Percentiles rank a stretch among this genome's conserved stretches.
These are phyloP conservation scores for Lasioglossum pauxillum DNA, from an alignment of 2,888 invertebrate genomes.

Conservation along the genomic window DNA sequence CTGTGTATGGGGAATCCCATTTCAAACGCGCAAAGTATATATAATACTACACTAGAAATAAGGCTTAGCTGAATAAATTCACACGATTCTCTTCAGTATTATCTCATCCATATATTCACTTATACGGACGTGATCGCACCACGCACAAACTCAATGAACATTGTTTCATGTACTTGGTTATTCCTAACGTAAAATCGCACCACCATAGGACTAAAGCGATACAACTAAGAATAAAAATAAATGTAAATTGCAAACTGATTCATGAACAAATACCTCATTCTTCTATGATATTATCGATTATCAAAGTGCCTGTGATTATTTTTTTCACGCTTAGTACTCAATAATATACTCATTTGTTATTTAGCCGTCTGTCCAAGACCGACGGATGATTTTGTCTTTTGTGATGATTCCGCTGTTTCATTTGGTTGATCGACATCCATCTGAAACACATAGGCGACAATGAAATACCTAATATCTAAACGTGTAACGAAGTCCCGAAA, in stretches of 20 bases:
- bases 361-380: conserved; percentile 78
- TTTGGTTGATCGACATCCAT: conserved; percentile 82
- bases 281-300: conserved; percentile 62
- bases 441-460: conserved; percentile 65
- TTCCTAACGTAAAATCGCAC: conserved; percentile 37
- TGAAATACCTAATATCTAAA: background rate
- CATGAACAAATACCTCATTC: conserved; percentile 59
- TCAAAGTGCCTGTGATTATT: conserved; percentile 64
- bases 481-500: background rate
- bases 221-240: conserved; percentile 44
- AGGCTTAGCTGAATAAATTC: conserved; percentile 41
- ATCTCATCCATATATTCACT: conserved; percentile 27
- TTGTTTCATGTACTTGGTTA: conserved; percentile 39
- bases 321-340: conserved; percentile 68
- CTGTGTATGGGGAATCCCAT: conserved; percentile 35
- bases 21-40: conserved; percentile 30
- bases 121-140: conserved; percentile 24
- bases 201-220: conserved; percentile 21
- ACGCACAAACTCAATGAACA: conserved; percentile 25
- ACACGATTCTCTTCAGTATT: conserved; percentile 19
- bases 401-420: conserved; percentile 81
- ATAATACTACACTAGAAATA: conserved; percentile 45
- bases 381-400: conserved; percentile 80
- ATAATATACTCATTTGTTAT: conserved; percentile 80
- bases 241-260: conserved; percentile 48